Base-by-base conservation (phyloP, 2,113 vertebrate genomes). In the Istiophorus platypterus region DNA sequence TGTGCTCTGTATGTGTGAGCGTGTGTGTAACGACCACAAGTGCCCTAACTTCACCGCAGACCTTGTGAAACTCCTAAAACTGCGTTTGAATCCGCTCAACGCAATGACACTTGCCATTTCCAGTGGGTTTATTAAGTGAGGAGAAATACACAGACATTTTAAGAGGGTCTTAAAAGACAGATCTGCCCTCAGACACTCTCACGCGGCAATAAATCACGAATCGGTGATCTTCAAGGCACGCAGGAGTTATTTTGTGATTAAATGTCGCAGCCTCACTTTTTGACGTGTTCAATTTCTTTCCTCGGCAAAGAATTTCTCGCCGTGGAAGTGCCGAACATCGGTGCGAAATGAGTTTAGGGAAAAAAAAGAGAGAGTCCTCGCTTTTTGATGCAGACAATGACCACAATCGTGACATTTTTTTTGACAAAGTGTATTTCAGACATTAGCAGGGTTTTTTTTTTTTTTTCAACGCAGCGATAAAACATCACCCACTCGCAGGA, bases 41-140 rank as follows among this genome's bases (percentile, higher is more conserved):
- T 37, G 78, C 80, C 75, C 78, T 9, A 69, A 73, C 79, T 80
- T 59, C 59, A 45, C 57, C 22, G 77, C 61, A 57, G 85, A 88
- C 92, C 92, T 91, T 90, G 89, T 88, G 70, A 81, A 91, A 92
- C 89, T 89, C 91, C 86, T 86, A 85, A 93, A 85, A 77, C 72
- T 31, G 78, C 51, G 54, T 76, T 78, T 76, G 79, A 80, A 82
- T 84, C 76, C 73, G 68, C 26, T 74, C 79, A 57, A 3, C n/a
- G 74, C 71, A 42, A 31, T 52, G 82, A 82, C 78, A 74, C 80
- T 49, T 64, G 76, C 81, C 72, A 72, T 87, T 88, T 90, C 68
- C 72, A 64, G 62, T 27, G 61, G 64, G 78, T 87, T 91, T 87
- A 89, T 88, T 78, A 88, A 84, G 77, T 81, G 80, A 71, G 72